Evolutionary conservation across 2,888 invertebrate species (phyloP), one percentile per base, ranked within the genome.

Genomic region (Anoncus sp.): DNA sequence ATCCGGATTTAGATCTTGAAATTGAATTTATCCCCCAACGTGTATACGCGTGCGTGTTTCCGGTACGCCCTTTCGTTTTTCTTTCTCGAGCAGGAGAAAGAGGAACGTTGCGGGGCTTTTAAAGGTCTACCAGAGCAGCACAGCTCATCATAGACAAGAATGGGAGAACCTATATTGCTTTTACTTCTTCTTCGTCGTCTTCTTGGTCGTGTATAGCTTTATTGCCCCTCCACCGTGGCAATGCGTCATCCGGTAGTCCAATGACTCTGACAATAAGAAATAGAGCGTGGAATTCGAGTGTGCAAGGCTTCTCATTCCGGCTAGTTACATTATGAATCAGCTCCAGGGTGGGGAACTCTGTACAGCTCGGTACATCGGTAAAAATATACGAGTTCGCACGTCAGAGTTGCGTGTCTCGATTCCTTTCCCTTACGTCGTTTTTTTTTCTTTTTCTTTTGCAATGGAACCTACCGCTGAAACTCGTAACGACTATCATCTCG

Each of bases 1-100:
- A 78, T 78, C 74, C 78, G 70, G 67, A 78, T 75, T 78, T 78
- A 78, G 78, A 78, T 78, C 51, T 78, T 55, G 49, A 62, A n/a
- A 66, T 75, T 38, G 43, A 62, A 63, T 75, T 71, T 47, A 49
- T 78, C 43, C 49, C 49, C n/a, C n/a, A n/a, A n/a, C n/a, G n/a
- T n/a, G n/a, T n/a, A 43, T 62, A 67, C 31, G 60, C 55, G 20
- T 65, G 53, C n/a, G 40, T 16, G 43, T 53, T 77, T 77, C 77
- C 77, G 77, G 77, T 76, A 65, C 60, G 57, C 45, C 60, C 47
- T 71, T 62, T 55, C 60, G 55, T 55, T 78, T 57, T 66, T 38
- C 60, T 51, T 18, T 51, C 18, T 18, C 31, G 24, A 20, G n/a
- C 9, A 18, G 10, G 45, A 35, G 16, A 14, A 27, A 49, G 47